Percentiles rank a stretch among this genome's conserved stretches.
Conservation (phyloP, 92 coral and sea anemone species). For the Chrysogorgia sp. region DNA sequence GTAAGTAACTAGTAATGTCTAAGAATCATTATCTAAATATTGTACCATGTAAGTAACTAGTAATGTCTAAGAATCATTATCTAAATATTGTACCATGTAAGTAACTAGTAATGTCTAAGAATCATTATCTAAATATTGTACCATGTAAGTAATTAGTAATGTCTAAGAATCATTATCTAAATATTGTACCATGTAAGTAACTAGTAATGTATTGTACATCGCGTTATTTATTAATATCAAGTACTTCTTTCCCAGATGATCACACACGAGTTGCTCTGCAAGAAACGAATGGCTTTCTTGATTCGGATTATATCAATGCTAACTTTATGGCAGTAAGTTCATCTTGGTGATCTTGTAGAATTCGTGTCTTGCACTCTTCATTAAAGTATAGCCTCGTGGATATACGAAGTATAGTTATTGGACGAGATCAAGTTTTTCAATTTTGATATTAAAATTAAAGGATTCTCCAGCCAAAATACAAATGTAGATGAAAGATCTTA, state of each 20-base stretch:
- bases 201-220: neutral
- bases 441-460: too few relatives aligned
- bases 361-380: too few relatives aligned
- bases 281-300: constrained; percentile 64
- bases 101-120: constrained; percentile 62
- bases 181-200: constrained; percentile 87
- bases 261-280: constrained; percentile 85
- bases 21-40: constrained; percentile 94
- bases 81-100: constrained; percentile 90
- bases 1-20: constrained; percentile 60
- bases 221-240: neutral
- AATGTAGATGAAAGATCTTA: too few relatives aligned
- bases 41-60: constrained; percentile 76
- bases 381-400: too few relatives aligned
- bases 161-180: constrained; percentile 88
- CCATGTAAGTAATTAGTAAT: constrained; percentile 72
- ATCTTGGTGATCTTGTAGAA: too few relatives aligned
- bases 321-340: constrained; percentile 93
- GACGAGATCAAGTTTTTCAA: too few relatives aligned
- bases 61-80: constrained; percentile 77
- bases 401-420: too few relatives aligned
- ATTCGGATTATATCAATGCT: constrained; percentile 95
- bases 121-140: constrained; percentile 86
- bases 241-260: constrained; percentile 62
- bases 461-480: too few relatives aligned